Evolutionary conservation across 2,888 invertebrate species (phyloP), one percentile per base, ranked within the genome.

Genomic region (Elegia similella): DNA sequence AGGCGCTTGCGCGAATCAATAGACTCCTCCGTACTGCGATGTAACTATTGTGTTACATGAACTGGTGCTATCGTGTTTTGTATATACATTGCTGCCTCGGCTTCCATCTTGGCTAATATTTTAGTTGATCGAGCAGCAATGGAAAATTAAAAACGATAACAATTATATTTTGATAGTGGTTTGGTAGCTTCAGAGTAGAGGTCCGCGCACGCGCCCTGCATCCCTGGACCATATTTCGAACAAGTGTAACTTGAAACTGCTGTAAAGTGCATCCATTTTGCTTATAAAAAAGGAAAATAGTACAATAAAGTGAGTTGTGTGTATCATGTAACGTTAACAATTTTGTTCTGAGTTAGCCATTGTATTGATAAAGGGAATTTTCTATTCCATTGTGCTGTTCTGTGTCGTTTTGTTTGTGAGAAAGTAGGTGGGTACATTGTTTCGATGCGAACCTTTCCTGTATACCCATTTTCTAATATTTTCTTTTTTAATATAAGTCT

Each of bases 1-100:
- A 84, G 90, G 90, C 90, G 69, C 38, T 38, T 86, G 86, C 90
- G 90, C 77, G 74, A 85, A 90, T 90, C 90, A 80, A 90, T 90
- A 89, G 75, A 66, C 52, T 64, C 50, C 67, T 74, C 68, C 52
- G 56, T 68, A 83, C 68, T 64, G 70, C 46, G 63, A 43, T 59
- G 63, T 55, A 17, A 16, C 29, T 55, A 30, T 7, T 8, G 15
- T 6, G 8, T 47, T 17, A 42, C 55, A 23, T 23, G 6, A 0
- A n/a, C 2, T 10, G 34, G 29, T 7, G 7, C 7, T 17, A 48
- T 55, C 42, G 23, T 8, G 16, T 16, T 3, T 43, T 32, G 16
- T 8, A 6, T 0, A 15, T 54, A 44, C 53, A 54, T 32, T 16
- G 32, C 30, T 10, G 30, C 10, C 10, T 29, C 10, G 16, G 10